phyloP scores from a whole-genome alignment of 1,140 invertebrate genomes.

The Ips nitidus region DNA sequence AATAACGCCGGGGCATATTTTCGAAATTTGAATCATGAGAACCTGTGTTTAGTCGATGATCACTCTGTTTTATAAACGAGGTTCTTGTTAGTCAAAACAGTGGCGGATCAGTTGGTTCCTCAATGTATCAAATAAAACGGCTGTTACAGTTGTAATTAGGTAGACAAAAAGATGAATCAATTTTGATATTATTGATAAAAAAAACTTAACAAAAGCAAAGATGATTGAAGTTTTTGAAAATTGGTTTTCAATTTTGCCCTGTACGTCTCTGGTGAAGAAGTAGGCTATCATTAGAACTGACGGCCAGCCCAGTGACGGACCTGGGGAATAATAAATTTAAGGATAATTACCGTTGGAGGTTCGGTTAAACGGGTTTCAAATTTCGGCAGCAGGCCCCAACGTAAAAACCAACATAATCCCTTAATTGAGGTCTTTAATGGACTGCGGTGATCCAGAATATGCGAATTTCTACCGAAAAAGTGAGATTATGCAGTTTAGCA shows the following conservation, averaged over 20 bases:
- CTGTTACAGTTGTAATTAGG: no score
- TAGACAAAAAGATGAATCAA: no score
- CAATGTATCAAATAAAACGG: no score
- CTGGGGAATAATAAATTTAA: background rate
- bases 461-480: no score
- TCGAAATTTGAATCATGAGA: constrained; percentile 50
- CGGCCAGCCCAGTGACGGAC: background rate
- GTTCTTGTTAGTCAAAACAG: constrained; percentile 39
- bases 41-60: constrained; percentile 47
- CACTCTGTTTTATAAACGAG: constrained; percentile 41
- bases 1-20: constrained; percentile 45
- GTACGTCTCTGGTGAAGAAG: background rate
- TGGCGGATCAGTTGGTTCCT: background rate
- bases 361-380: constrained; percentile 1
- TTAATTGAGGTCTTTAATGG: no score
- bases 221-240: no score
- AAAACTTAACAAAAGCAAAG: no score
- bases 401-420: background rate
- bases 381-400: background rate
- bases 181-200: no score
- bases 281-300: background rate
- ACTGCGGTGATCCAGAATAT: no score
- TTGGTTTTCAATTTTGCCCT: no score
- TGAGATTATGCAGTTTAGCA: no score
- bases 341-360: background rate